Base-by-base conservation (phyloP, 2,888 invertebrate species). In the Acanthopleura granulata region DNA sequence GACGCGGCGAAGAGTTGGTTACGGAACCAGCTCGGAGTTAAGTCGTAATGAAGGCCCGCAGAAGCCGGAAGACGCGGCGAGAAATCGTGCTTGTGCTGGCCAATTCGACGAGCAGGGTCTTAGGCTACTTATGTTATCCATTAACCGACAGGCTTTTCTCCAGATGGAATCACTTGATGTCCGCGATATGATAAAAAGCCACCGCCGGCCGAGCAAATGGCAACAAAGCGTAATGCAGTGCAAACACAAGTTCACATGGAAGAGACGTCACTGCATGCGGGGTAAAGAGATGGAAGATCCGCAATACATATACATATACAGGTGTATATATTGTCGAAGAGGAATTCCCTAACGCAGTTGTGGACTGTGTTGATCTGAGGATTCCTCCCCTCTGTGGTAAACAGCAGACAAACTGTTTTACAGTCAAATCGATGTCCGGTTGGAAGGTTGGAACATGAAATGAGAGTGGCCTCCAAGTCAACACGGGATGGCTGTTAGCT, bases 151-250 rank as follows among this genome's bases (percentile, higher is more conserved):
- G 29, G 25, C 29, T 22, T 40, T 40, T 16, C 29, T 22, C 27
- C 66, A 66, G 66, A 66, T 66, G 66, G 66, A 22, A 22, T 66
- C 66, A 66, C 18, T 66, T 66, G 15, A 16, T 15, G 27, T 66
- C 18, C 16, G 16, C 22, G 66, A 22, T 66, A 66, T 66, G 22
- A 66, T 27, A 66, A 66, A 22, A 66, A 40, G 40, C 40, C 40
- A 6, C 25, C 66, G 29, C 25, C 66, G 6, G 25, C 15, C 18
- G 25, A 25, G 66, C 15, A 66, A 6, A 66, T 66, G 16, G 66
- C 14, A 66, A 66, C 66, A 66, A 66, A 27, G 25, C 66, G 22
- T 66, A 66, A 27, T 27, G 16, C 16, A 57, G 12, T 18, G 22
- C 57, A 57, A 57, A 57, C 57, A 57, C 57, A 57, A n/a, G n/a